Conservation (phyloP, 2,113 vertebrate genomes). For the Cyprinodon tularosa region DNA sequence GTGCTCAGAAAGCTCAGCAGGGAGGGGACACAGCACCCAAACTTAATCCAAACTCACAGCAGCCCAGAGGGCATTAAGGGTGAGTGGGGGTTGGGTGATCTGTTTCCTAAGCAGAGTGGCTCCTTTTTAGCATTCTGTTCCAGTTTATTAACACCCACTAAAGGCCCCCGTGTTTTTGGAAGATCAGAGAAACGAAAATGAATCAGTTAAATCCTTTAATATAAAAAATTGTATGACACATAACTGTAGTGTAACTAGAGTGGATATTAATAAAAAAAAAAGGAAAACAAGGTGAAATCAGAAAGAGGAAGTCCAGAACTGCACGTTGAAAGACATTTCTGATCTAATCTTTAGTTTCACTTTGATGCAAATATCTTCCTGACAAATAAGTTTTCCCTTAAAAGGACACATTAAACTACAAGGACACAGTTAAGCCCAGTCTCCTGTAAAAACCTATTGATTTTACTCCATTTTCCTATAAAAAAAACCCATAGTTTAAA, state of each 20-base stretch:
- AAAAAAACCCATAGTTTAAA: slow-evolving; percentile 14
- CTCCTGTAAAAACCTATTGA: not conserved
- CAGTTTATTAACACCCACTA: slow-evolving; percentile 38
- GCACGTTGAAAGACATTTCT: slow-evolving; percentile 1
- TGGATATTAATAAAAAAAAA: not conserved
- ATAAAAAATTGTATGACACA: not conserved
- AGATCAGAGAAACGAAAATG: not conserved
- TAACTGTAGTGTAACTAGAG: not conserved
- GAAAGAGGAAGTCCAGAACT: slow-evolving; percentile 3
- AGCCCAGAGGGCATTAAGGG: slow-evolving; percentile 71
- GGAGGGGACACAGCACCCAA: slow-evolving; percentile 70
- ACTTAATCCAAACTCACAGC: slow-evolving; percentile 79
- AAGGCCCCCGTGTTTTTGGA: not conserved
- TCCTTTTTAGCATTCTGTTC: slow-evolving; percentile 54
- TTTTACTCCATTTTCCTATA: slow-evolving; percentile 4
- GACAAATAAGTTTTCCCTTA: not conserved
- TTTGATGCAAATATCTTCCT: slow-evolving; percentile 24
- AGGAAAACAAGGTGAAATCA: not conserved
- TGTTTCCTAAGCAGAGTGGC: slow-evolving; percentile 59
- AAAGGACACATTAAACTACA: not conserved
- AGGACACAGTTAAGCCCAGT: not conserved
- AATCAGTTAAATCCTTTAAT: not conserved
- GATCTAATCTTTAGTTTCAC: slow-evolving; percentile 19
- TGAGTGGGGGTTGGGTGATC: slow-evolving; percentile 70
- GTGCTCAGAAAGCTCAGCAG: slow-evolving; percentile 17